These are phyloP conservation scores for Oxyura jamaicensis DNA, from an alignment of 2,113 vertebrate genomes.

Conservation along the genomic window DNA sequence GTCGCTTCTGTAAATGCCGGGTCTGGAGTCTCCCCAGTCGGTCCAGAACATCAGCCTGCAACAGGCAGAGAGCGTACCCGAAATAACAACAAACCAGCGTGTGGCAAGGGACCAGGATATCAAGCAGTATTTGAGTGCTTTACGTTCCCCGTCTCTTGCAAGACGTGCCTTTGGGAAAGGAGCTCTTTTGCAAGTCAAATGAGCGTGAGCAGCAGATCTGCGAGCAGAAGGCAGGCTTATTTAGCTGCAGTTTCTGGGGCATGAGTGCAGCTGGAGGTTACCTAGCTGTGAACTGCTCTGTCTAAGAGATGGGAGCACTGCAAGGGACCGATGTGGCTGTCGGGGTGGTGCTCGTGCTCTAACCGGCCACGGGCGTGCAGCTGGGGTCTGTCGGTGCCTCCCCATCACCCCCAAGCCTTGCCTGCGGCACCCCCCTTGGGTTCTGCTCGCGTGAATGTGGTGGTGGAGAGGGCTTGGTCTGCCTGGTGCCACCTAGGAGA, in stretches of 20 bases:
- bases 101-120: not conserved
- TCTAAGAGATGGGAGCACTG: not conserved
- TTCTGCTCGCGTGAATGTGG: accelerated
- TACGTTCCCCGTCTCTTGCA: accelerated
- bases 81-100: not conserved
- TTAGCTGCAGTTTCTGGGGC: not conserved
- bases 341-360: not conserved
- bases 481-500: accelerated
- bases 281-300: not conserved
- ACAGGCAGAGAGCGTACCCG: not conserved
- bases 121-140: not conserved
- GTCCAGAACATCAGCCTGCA: constrained; percentile 98
- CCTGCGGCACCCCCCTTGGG: accelerated
- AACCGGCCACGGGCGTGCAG: accelerated
- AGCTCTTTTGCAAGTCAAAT: constrained; percentile 4
- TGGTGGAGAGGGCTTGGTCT: not conserved
- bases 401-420: accelerated
- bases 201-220: accelerated
- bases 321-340: not conserved
- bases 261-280: not conserved
- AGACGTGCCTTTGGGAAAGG: not conserved
- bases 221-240: not conserved
- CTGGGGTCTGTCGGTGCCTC: not conserved
- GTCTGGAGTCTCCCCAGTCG: constrained; percentile 92
- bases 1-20: constrained; percentile 89